phyloP scores from a whole-genome alignment of 2,113 vertebrate genomes.

The Eclectus roratus region DNA sequence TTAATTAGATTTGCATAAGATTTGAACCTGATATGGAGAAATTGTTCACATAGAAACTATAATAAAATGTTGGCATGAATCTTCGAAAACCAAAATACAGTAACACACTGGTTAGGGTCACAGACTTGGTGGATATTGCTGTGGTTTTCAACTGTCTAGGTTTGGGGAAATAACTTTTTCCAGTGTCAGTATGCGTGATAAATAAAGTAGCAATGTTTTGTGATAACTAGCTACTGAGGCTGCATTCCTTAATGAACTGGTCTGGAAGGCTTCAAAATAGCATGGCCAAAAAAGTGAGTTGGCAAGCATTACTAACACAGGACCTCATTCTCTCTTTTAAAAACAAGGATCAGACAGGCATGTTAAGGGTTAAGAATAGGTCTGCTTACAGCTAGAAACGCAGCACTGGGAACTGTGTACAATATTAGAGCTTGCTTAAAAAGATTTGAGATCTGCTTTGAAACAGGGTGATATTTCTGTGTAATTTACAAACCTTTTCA shows the following conservation, averaged over 20 bases:
- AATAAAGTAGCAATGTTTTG: not conserved
- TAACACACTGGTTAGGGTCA: not conserved
- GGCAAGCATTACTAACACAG: not conserved
- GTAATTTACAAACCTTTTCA: conserved; percentile 63
- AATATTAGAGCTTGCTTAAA: conserved; percentile 42
- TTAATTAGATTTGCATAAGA: not conserved
- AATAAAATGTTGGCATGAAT: not conserved
- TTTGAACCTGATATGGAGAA: not conserved
- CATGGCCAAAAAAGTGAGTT: not conserved
- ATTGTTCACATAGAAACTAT: not conserved
- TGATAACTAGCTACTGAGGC: not conserved
- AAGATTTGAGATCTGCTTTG: conserved; percentile 31
- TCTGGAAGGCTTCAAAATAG: not conserved
- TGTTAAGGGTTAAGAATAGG: not conserved
- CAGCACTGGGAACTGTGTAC: not conserved
- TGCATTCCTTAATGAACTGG: not conserved
- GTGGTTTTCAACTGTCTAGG: not conserved
- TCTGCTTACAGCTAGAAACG: not conserved
- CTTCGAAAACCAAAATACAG: not conserved
- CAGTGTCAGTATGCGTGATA: not conserved
- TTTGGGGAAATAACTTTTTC: not conserved
- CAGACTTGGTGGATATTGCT: not conserved
- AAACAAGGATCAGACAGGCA: not conserved
- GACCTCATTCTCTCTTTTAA: not conserved
- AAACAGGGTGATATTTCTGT: conserved; percentile 35